Base-by-base conservation (phyloP, 92 coral and sea anemone species). In the Virgularia gustaviana region DNA sequence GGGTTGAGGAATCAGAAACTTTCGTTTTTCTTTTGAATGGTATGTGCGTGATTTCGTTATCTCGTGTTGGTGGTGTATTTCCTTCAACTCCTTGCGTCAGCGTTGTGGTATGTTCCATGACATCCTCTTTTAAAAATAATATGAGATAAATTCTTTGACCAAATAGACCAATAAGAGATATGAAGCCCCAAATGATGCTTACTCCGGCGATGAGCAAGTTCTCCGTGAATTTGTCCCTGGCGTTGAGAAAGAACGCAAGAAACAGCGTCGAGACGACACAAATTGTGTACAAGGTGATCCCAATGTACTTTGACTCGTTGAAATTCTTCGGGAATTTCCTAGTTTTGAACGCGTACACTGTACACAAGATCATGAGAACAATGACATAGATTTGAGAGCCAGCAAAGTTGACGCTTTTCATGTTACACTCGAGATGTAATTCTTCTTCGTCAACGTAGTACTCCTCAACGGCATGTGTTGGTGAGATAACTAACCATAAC, bases 261-360 rank as follows among this genome's bases (percentile, higher is more conserved):
- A 83, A 83, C 36, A 83, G 36, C 3, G 79, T 75, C 86, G 85
- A 89, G 13, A 86, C 91, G 16, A 87, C 68, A 24, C 96, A 86
- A 27, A 85, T 79, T 4, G 83, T 29, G 37, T 86, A 89, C 86
- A 88, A 72, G 4, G 88, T 83, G 19, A 89, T 61, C 13, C 91
- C 96, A 45, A 89, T 89, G 77, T 81, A 87, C 81, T 87, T 87
- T 59, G 96, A 88, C 65, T 89, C 96, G 89, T 89, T 89, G 82
- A 89, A 89, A 77, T 89, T 89, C 18, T 90, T 83, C 33, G 96
- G 91, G 43, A 80, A 87, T 29, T 72, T 77, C 61, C 96, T 80
- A 9, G 91, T 89, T 71, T 81, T 68, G 37, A 87, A 86, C 25
- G 96, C 96, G 54, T 83, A 65, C 7, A 82, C 70, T n/a, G 91